Conservation (phyloP, 2,888 invertebrate genomes). For the Ophion costatus region DNA sequence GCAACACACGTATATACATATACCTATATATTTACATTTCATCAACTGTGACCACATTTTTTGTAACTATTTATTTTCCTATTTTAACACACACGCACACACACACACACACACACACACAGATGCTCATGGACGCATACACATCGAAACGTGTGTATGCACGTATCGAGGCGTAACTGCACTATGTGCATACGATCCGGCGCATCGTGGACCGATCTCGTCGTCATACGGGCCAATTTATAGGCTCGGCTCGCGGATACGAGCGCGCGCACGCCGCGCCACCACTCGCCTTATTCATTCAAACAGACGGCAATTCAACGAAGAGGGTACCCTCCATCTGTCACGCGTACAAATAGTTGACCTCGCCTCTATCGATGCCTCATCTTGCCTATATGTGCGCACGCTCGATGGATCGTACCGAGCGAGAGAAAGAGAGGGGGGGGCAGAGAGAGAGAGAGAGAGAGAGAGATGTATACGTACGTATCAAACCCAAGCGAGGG, state of each 20-base stretch:
- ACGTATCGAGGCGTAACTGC: no score
- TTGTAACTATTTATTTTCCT: no score
- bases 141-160: no score
- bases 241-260: constrained; percentile 33
- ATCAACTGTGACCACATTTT: no score
- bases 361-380: constrained; percentile 76
- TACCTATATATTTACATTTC: neutral
- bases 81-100: no score
- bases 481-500: neutral
- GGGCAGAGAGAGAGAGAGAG: neutral
- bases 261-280: constrained; percentile 1
- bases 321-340: constrained; percentile 75
- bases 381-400: constrained; percentile 21
- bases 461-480: neutral
- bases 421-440: no score
- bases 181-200: no score
- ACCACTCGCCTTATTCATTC: constrained; percentile 58
- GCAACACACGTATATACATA: neutral
- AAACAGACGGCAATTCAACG: constrained; percentile 73
- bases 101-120: no score
- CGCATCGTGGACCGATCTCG: constrained; percentile 2
- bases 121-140: no score
- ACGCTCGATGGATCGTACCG: constrained; percentile 13
- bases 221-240: constrained; percentile 31
- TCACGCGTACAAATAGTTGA: constrained; percentile 83